Evolutionary conservation across 2,797 vertebrate genomes (phyloP).

Genomic region (Rhinichthys osculus): DNA sequence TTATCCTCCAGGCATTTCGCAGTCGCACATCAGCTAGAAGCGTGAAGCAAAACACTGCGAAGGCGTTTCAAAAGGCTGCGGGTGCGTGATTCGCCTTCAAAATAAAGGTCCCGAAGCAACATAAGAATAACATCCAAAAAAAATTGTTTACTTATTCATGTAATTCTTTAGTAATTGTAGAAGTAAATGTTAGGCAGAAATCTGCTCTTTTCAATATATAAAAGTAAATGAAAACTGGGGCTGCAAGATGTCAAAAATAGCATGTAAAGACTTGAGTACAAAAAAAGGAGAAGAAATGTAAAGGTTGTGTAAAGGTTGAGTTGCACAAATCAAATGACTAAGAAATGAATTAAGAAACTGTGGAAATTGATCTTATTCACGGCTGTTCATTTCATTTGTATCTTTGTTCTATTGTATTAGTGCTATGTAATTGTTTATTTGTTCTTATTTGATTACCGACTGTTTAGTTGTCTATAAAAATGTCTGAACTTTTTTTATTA

Average conservation of each 20-base stretch:
- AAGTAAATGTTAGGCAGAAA: neutral
- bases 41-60: neutral
- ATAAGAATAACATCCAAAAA: neutral
- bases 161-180: neutral
- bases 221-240: neutral
- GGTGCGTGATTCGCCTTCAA: neutral
- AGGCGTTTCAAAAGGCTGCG: slow-evolving; percentile 35
- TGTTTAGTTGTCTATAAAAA: neutral
- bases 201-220: neutral
- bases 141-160: neutral
- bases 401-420: neutral
- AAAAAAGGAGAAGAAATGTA: neutral
- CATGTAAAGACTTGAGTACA: neutral
- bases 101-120: slow-evolving; percentile 43
- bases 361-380: neutral
- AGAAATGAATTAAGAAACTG: neutral
- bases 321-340: neutral
- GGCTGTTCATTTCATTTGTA: neutral
- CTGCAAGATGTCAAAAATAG: neutral
- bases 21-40: neutral
- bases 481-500: neutral
- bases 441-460: neutral
- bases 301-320: neutral
- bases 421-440: neutral
- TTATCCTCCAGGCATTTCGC: slow-evolving; percentile 16